Base-by-base conservation (phyloP, 2,797 vertebrate genomes). In the Cuculus canorus region DNA sequence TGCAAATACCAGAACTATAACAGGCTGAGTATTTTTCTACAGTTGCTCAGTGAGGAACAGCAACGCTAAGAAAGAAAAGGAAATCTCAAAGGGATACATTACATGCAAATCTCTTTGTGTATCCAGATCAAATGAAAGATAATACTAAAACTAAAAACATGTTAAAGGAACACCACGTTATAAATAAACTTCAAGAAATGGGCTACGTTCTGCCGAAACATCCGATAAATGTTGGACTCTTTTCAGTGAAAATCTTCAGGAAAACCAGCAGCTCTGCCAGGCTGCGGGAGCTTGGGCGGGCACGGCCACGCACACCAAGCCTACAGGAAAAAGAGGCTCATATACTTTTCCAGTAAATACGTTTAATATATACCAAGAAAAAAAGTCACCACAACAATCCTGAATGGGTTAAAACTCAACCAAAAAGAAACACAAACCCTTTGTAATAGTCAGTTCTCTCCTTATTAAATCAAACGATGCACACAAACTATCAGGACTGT, bases 271-370 rank as follows among this genome's bases (percentile, higher is more conserved):
- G 64, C 60, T 76, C 37, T 33, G 64, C 35, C 78, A 70, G 45
- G 50, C 8, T 47, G 1, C 2, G 0, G 1, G 33, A 24, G 28
- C 47, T 21, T 21, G 7, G 25, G 57, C 56, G 65, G 43, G 30
- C 33, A 60, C 0, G 4, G 56, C 59, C 47, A 32, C 30, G 4
- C 22, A 21, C 22, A 12, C 5, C 2, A 6, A 48, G 32, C 18
- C 12, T 0, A 3, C 14, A 37, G 60, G 27, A 33, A 27, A 39
- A 18, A 5, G 11, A n/a, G 17, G 11, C 9, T 47, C 6, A 4
- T 5, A 4, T 5, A 7, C 6, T 3, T 25, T 18, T 28, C 10
- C 24, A 43, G 14, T 1, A 37, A 43, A 43, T 5, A 28, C 12
- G 39, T 27, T 33, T 30, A 32, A 28, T 10, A 14, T 25, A 3